Percentiles rank a stretch among this genome's conserved stretches.
phyloP scores from a whole-genome alignment of 2,113 vertebrate genomes.

The Ceyx melanurus region DNA sequence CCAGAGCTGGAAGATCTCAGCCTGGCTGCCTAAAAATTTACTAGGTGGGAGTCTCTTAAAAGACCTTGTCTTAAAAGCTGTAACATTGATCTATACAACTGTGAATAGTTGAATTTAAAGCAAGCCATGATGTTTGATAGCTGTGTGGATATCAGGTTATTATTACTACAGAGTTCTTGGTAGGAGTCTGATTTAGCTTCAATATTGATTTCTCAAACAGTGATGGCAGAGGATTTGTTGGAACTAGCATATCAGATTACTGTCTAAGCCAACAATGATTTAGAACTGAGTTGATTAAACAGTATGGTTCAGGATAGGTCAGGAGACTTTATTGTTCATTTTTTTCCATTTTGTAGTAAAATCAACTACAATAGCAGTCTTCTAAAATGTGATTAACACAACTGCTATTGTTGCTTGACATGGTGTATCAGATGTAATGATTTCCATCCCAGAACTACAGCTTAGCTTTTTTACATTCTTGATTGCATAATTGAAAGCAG shows the following conservation, averaged over 20 bases:
- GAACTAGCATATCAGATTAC: neutral
- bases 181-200: neutral
- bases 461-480: constrained; percentile 5
- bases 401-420: constrained; percentile 53
- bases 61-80: neutral
- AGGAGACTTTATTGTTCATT: neutral
- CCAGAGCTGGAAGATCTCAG: neutral
- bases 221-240: neutral
- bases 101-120: neutral
- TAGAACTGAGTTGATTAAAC: neutral
- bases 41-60: neutral
- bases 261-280: neutral
- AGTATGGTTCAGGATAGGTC: neutral
- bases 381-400: constrained; percentile 38
- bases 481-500: constrained; percentile 62
- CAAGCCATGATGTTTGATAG: neutral
- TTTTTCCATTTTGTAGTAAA: constrained; percentile 26
- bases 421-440: constrained; percentile 13
- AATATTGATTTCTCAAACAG: neutral
- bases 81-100: neutral
- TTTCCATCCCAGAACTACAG: constrained; percentile 25
- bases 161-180: neutral
- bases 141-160: neutral
- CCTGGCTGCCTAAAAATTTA: neutral
- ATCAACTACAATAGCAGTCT: neutral